A percentile compares a stretch with the other conserved stretches of the same genome.
Evolutionary conservation across 1,140 invertebrate genomes (phyloP).

Genomic region (silkworm (Bombyx mori)): DNA sequence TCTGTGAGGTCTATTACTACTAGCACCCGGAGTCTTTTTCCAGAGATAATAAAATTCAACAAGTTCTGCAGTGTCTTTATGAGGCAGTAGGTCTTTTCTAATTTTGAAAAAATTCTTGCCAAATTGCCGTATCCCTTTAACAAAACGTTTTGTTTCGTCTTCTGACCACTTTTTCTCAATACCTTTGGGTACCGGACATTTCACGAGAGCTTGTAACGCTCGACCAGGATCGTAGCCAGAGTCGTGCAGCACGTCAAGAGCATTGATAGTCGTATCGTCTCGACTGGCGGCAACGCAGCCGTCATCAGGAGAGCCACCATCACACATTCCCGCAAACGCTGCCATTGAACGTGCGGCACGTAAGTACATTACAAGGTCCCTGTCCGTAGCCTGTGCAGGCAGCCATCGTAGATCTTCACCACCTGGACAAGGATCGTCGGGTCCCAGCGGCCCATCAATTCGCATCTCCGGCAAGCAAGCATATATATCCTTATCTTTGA

Average conservation of each 20-base stretch:
- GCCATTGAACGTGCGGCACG: constrained; percentile 95
- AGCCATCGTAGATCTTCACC: constrained; percentile 94
- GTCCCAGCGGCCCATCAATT: constrained; percentile 74
- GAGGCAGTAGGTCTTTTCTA: constrained; percentile 93
- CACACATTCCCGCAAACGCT: constrained; percentile 96
- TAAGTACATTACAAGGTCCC: constrained; percentile 97
- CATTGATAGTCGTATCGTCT: constrained; percentile 98
- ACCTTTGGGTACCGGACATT: constrained; percentile 96
- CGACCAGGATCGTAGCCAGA: constrained; percentile 95
- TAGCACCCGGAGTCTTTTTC: constrained; percentile 99
- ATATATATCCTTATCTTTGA: constrained; percentile 69
- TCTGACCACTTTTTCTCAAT: constrained; percentile 98
- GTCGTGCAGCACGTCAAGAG: constrained; percentile 94
- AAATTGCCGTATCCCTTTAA: constrained; percentile 97
- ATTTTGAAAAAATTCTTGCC: constrained; percentile 99
- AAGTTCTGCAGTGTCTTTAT: constrained; percentile 96
- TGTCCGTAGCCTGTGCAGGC: constrained; percentile 90
- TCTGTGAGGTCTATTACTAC: constrained; percentile 92
- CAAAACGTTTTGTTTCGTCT: constrained; percentile 97
- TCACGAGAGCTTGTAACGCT: constrained; percentile 95
- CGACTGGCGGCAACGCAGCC: constrained; percentile 95
- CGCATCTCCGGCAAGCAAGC: constrained; percentile 83
- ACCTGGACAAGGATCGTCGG: constrained; percentile 82
- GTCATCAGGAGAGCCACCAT: constrained; percentile 96
- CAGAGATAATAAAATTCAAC: constrained; percentile 99